Percentiles rank a stretch among this genome's conserved stretches.
Conservation (phyloP, 2,888 invertebrate genomes). For the Ectemnius continuus region DNA sequence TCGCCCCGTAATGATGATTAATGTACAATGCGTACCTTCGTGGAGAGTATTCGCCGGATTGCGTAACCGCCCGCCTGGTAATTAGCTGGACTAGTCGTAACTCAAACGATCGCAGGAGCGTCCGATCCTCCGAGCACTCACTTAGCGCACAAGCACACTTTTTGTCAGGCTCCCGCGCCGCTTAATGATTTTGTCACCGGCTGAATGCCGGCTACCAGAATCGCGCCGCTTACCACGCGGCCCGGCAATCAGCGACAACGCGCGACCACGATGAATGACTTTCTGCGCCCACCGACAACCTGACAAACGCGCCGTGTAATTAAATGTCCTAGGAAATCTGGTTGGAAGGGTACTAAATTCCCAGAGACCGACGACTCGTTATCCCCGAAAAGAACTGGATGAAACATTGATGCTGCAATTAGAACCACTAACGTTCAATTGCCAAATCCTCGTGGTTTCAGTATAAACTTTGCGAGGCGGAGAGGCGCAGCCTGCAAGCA, state of each 20-base stretch:
- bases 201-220: constrained; percentile 29
- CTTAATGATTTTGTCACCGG: constrained; percentile 55
- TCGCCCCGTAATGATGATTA: constrained; percentile 64
- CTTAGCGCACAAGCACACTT: constrained; percentile 19
- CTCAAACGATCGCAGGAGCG: constrained; percentile 26
- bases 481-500: constrained; percentile 12
- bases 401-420: too few species aligned
- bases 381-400: too few species aligned
- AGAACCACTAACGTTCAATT: too few species aligned
- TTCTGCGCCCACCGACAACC: constrained; percentile 13
- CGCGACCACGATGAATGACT: constrained; percentile 17
- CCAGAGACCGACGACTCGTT: too few species aligned
- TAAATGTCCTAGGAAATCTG: constrained; percentile 25
- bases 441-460: too few species aligned
- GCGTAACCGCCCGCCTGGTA: constrained; percentile 48
- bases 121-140: background rate
- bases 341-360: too few species aligned
- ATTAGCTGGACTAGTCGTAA: constrained; percentile 50
- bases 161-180: constrained; percentile 24
- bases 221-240: constrained; percentile 15
- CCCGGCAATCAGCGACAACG: constrained; percentile 27
- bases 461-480: too few species aligned
- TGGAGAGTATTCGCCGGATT: constrained; percentile 20
- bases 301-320: constrained; percentile 37
- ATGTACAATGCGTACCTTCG: constrained; percentile 32